These are phyloP conservation scores for Andrena bicolor DNA, from an alignment of 2,888 invertebrate species.

Conservation along the genomic window DNA sequence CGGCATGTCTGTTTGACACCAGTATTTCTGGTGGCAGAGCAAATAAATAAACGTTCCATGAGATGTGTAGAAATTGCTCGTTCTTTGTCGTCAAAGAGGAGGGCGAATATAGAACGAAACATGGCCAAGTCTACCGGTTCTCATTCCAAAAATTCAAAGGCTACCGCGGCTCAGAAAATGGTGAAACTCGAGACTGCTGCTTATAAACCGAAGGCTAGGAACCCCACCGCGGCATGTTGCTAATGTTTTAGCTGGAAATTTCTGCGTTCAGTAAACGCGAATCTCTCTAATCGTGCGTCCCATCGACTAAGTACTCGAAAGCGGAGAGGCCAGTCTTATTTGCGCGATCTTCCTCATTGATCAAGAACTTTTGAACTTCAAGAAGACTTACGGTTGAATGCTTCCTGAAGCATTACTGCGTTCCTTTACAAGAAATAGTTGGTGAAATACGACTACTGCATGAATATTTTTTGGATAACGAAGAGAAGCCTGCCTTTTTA, in stretches of 20 bases:
- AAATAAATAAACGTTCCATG: neutral
- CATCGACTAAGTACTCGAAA: conserved; percentile 33
- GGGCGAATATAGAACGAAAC: conserved; percentile 29
- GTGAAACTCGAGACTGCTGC: conserved; percentile 58
- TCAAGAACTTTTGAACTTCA: conserved; percentile 18
- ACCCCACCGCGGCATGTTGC: conserved; percentile 23
- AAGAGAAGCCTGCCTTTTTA: neutral
- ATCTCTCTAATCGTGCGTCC: conserved; percentile 28
- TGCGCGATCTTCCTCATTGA: conserved; percentile 39
- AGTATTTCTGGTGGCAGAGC: too few relatives aligned
- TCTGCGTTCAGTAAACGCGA: conserved; percentile 10
- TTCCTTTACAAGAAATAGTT: conserved; percentile 5
- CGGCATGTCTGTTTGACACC: too few relatives aligned
- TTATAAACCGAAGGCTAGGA: conserved; percentile 56
- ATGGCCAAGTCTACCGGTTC: conserved; percentile 20
- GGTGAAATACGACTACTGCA: neutral
- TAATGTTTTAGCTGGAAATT: conserved; percentile 54
- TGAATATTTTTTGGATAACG: neutral
- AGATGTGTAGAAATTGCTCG: neutral
- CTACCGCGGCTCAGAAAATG: conserved; percentile 57
- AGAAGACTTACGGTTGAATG: neutral
- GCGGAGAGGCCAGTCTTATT: conserved; percentile 26
- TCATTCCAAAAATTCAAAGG: conserved; percentile 56
- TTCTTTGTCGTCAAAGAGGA: neutral
- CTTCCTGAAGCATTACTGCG: neutral